These are phyloP conservation scores for Indicator indicator DNA, from an alignment of 2,113 vertebrate genomes.

Conservation along the genomic window DNA sequence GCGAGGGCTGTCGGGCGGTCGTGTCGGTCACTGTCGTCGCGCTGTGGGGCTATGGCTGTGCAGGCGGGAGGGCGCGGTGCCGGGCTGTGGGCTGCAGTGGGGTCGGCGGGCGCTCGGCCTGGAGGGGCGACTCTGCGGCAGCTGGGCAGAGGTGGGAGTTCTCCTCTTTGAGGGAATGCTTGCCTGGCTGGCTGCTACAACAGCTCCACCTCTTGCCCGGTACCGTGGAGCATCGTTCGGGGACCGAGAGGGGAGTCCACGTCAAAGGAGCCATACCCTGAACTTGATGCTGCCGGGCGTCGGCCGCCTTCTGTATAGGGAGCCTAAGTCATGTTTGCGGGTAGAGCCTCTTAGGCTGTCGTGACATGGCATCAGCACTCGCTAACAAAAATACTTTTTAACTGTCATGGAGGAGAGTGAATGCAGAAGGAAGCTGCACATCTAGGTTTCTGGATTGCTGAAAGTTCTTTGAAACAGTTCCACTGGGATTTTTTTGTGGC, in stretches of 20 bases:
- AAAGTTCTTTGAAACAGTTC: neutral
- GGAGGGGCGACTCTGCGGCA: neutral
- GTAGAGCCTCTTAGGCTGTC: neutral
- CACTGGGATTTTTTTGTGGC: fast-evolving
- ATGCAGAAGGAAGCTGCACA: neutral
- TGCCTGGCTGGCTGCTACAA: neutral
- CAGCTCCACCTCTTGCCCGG: neutral
- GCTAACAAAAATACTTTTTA: neutral
- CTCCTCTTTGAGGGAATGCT: too few relatives aligned
- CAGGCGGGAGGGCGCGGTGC: neutral
- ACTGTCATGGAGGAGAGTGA: neutral
- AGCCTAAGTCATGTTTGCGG: fast-evolving
- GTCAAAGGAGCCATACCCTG: fast-evolving
- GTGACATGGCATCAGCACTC: fast-evolving
- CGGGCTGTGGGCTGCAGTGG: neutral
- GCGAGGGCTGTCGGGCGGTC: neutral
- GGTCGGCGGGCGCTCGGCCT: neutral
- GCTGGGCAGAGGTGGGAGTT: neutral
- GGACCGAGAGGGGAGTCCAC: neutral
- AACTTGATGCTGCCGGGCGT: fast-evolving
- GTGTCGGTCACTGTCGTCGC: neutral
- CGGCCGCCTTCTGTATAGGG: fast-evolving
- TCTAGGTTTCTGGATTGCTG: neutral
- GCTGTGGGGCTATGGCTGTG: neutral
- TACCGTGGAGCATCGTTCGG: neutral